Percentiles rank a stretch among this genome's conserved stretches.
Conservation (phyloP, 2,113 vertebrate genomes). For the Seriola aureovittata region DNA sequence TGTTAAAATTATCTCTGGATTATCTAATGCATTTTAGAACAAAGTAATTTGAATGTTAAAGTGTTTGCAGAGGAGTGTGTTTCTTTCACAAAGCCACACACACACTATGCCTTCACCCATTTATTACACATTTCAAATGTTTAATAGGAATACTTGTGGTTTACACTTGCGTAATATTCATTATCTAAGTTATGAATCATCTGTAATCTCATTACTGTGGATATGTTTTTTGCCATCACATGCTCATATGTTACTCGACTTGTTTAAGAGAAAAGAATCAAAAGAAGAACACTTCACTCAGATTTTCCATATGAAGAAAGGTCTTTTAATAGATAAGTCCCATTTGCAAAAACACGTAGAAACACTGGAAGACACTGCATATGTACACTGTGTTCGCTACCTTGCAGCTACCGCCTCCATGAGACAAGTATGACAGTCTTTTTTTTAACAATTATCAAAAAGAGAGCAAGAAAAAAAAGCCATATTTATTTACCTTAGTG, state of each 20-base stretch:
- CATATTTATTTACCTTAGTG: constrained; percentile 66
- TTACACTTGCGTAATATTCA: constrained; percentile 1
- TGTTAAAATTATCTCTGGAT: neutral
- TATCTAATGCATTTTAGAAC: neutral
- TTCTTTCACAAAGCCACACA: neutral
- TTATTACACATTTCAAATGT: neutral
- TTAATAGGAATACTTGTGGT: neutral
- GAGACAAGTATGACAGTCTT: constrained; percentile 58
- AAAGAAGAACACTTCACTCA: constrained; percentile 35
- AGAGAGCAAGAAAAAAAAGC: constrained; percentile 61
- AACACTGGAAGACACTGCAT: constrained; percentile 81
- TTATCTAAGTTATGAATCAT: neutral
- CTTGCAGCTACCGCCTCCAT: constrained; percentile 79
- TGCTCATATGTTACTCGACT: neutral
- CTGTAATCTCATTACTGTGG: neutral
- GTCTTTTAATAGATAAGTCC: constrained; percentile 81
- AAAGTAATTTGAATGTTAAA: too few species aligned
- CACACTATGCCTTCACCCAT: too few species aligned
- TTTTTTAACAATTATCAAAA: constrained; percentile 69
- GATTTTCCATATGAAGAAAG: constrained; percentile 71
- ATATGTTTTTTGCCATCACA: neutral
- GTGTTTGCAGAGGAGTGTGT: neutral
- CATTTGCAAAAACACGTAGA: constrained; percentile 78
- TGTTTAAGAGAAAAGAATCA: neutral
- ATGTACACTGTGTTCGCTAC: constrained; percentile 78